Evolutionary conservation across 2,888 invertebrate species (phyloP), one percentile per base, ranked within the genome.

Genomic region (Amphiduros pacificus): DNA sequence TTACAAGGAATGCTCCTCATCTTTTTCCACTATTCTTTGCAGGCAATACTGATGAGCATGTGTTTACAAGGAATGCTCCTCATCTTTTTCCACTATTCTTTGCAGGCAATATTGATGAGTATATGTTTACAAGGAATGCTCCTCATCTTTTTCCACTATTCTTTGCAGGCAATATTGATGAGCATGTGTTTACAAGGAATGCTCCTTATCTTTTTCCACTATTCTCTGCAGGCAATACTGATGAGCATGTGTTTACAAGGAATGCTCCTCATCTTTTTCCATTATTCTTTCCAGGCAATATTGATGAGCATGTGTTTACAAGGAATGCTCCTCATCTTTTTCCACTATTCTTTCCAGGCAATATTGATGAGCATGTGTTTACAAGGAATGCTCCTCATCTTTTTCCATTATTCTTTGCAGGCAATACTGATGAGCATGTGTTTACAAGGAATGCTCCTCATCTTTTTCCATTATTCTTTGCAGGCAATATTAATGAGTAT

Each of bases 161-260:
- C 1, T 48, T 65, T 71, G 22, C 75, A 85, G 84, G 93, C 96
- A 0, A 95, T 97, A 80, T 87, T 98, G 66, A 93, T 99, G 87
- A 96, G 96, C 31, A 91, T 95, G 61, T 94, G 94, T 79, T 86
- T 99, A 61, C 92, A 96, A 86, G 91, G 92, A 5, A 93, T 98
- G 88, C 24, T n/a, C n/a, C n/a, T n/a, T n/a, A n/a, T n/a, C n/a
- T n/a, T n/a, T n/a, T n/a, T n/a, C n/a, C n/a, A n/a, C 6, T 54
- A 3, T 41, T 9, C 1, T 48, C 64, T 71, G 22, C 75, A 85
- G 84, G 93, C 96, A 0, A 95, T 97, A 80, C 87, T 98, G 66
- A 93, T 99, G 87, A 96, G 96, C 31, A 91, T 95, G 61, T 94
- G 94, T 79, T 86, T 99, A 61, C 92, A 96, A 86, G 91, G 92